Base-by-base conservation (phyloP, 1,140 invertebrate species). In the Drosophila lacteicornis region DNA sequence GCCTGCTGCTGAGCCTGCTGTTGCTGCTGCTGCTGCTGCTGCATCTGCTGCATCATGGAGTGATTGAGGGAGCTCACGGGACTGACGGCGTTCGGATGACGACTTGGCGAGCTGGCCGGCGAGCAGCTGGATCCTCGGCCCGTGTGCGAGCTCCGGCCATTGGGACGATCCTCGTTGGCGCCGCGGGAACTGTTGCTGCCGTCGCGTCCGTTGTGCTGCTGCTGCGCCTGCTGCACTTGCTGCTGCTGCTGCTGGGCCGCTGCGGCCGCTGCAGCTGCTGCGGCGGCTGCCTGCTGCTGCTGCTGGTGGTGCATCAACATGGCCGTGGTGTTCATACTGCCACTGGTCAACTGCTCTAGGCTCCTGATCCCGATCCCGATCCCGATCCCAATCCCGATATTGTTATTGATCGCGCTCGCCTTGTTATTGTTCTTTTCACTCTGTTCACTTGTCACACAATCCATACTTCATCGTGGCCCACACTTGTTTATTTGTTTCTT, bases 361-460 rank as follows among this genome's bases (percentile, higher is more conserved):
- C 53, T 56, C 53, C 53, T 56, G 53, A 56, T 56, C 36, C 53
- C 51, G 33, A 45, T 45, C 36, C 53, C 51, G 33, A 45, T 45
- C 7, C 42, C 91, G 49, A 82, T 70, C 6, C 55, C 45, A 36
- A 77, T 53, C 53, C 88, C 75, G 33, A 92, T 74, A 75, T 84
- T 77, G 94, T 93, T 76, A 94, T 94, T 92, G 93, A 94, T 93
- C 87, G 93, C 94, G 94, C 73, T 95, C 45, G 45, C 55, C 50
- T 79, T 93, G 79, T 81, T 84, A 58, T 92, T 87, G 57, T 94
- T 93, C 93, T 91, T 94, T 94, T 93, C 92, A 94, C 94, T 95
- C 73, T 95, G 94, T 91, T 95, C 95, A 94, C 95, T 95, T 93
- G 94, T 94, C 83, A 94, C 94, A 93, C 94, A 94, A 94, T 94